Base-by-base conservation (phyloP, 2,797 vertebrate genomes). In the Danio jaintianensis region DNA sequence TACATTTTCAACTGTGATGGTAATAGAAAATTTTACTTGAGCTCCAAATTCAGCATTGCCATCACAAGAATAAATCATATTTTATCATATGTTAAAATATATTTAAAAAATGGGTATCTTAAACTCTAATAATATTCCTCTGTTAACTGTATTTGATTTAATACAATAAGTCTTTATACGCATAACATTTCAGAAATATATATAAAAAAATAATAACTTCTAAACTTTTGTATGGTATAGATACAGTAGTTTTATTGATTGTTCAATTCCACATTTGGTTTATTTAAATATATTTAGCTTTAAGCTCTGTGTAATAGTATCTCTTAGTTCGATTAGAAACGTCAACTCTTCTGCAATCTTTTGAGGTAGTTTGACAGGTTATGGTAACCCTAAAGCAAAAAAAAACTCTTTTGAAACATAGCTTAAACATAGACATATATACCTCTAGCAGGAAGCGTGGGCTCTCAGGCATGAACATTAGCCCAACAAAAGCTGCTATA, bases 381-480 rank as follows among this genome's bases (percentile, higher is more conserved):
- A 20, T 64, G 8, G 45, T 47, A 29, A 29, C 29, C 29, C 29
- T 1, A 29, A 29, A 42, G 18, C 0, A 15, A 43, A 18, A 22
- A 18, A 22, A n/a, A 43, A n/a, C 69, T 72, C n/a, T 43, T n/a
- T 59, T 1, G 38, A 42, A 36, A 11, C 7, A 58, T n/a, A 3
- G 1, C 2, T 12, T 20, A 40, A 22, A 74, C 18, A 20, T 78
- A 59, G 53, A 58, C 45, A 56, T 48, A 20, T 89, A 93, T 91
- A 98, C 97, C 97, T 99, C 97, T 53, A 99, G 91, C 81, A 99
- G 93, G 88, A 98, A 98, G 0, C 97, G 94, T 0, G 97, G 97
- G 86, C 97, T 98, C 89, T 99, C 97, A 0, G 97, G 97, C 97
- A 98, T 97, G 91, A 98, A 98, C 77, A 93, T 94, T 78, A 99